Base-by-base conservation (phyloP, 2,797 vertebrate genomes). In the Coreius guichenoti region DNA sequence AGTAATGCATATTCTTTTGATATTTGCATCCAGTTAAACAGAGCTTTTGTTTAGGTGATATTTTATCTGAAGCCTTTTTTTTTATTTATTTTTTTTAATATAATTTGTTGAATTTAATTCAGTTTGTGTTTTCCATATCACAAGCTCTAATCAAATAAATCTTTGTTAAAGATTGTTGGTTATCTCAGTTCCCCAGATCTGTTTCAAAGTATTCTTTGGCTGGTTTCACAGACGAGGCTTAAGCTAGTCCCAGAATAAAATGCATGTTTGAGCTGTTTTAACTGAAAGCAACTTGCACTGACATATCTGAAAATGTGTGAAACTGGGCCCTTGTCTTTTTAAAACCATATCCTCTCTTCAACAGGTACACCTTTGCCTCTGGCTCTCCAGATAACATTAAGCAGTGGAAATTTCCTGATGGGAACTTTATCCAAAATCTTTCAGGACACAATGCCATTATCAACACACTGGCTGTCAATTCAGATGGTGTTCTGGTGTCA, bases 311-410 rank as follows among this genome's bases (percentile, higher is more conserved):
- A 39, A 39, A 43, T 43, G 11, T 43, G 39, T 43, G 39, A 43
- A 43, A 43, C 39, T 9, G 8, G 8, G 8, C 8, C 2, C 2
- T 19, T 58, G 33, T 8, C 3, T 45, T 65, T 6, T 29, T 16
- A 1, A 45, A 49, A 17, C 56, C 16, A 31, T 13, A 33, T n/a
- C 29, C 12, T 78, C 3, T 87, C 61, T 81, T 61, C 86, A 67
- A 5, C 92, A 99, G 98, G 92, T 99, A 99, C 88, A 99, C 98
- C 0, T 99, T 99, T 93, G 98, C 98, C 3, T 99, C 98, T 78
- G 98, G 98, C 83, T 99, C 98, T 88, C 98, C 98, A n/a, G 98
- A 99, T 93, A 99, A 99, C 92, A 98, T 99, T 93, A 99, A 99
- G 58, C 98, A 99, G 92, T 99, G 98, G 98, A 98, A 96, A 94